phyloP scores from a whole-genome alignment of 2,888 invertebrate species.

The Apomyelois bistriatella region DNA sequence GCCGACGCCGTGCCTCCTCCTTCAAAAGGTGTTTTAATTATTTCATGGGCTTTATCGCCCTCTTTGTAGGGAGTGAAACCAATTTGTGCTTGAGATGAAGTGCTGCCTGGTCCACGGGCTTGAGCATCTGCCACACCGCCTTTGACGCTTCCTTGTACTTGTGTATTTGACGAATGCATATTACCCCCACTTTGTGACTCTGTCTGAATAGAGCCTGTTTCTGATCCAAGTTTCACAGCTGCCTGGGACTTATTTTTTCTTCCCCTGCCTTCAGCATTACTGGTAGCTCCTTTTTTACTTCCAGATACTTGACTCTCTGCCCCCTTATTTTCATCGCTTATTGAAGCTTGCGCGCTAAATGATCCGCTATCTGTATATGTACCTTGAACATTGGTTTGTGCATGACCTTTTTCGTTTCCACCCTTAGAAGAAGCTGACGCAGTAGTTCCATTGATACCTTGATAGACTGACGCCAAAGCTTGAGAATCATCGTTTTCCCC shows the following conservation, averaged over 20 bases:
- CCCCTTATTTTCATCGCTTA: constrained; percentile 86
- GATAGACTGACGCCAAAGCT: constrained; percentile 83
- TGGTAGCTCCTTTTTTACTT: constrained; percentile 86
- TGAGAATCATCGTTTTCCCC: constrained; percentile 85
- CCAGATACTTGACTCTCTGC: constrained; percentile 86
- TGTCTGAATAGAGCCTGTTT: constrained; percentile 87
- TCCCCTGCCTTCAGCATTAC: constrained; percentile 87
- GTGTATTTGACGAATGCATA: constrained; percentile 87
- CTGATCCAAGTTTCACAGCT: constrained; percentile 86
- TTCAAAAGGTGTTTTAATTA: constrained; percentile 80
- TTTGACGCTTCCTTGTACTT: constrained; percentile 89
- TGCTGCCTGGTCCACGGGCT: constrained; percentile 90
- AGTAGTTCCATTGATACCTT: constrained; percentile 82
- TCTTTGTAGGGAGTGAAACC: constrained; percentile 89
- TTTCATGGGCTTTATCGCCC: constrained; percentile 73
- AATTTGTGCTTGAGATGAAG: constrained; percentile 93
- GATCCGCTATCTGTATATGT: constrained; percentile 88
- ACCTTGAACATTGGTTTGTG: constrained; percentile 91
- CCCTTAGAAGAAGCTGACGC: constrained; percentile 90
- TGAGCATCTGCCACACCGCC: constrained; percentile 93
- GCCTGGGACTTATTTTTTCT: constrained; percentile 88
- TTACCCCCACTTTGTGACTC: constrained; percentile 87
- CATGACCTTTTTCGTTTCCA: constrained; percentile 85
- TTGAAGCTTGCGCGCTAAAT: constrained; percentile 91
- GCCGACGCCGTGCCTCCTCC: constrained; percentile 90